Conservation (phyloP, 2,113 vertebrate species). For the Myotis davidii region DNA sequence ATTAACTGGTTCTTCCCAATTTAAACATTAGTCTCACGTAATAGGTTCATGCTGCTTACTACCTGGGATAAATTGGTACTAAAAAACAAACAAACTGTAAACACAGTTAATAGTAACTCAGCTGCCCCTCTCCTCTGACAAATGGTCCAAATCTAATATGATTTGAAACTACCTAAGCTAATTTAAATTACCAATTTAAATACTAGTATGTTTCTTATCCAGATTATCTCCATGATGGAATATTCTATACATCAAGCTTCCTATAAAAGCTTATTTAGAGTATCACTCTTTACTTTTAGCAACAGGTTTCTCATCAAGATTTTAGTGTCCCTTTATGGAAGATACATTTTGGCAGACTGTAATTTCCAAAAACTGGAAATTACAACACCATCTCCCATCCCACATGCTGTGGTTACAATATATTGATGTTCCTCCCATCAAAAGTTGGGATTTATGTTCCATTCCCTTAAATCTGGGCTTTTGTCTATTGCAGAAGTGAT, state of each 20-base stretch:
- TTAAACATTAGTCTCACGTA: constrained; percentile 63
- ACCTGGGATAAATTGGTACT: neutral
- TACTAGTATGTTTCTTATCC: neutral
- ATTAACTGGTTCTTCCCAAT: constrained; percentile 36
- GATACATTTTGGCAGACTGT: neutral
- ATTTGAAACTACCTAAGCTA: neutral
- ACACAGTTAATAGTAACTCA: neutral
- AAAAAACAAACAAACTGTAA: neutral
- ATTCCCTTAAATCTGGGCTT: neutral
- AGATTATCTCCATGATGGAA: neutral
- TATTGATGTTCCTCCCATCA: neutral
- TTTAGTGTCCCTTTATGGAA: neutral
- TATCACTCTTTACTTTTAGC: neutral
- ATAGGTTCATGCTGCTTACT: constrained; percentile 3
- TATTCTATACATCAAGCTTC: neutral
- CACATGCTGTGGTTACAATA: neutral
- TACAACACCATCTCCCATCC: too few relatives aligned
- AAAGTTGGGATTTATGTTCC: neutral
- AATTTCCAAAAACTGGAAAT: neutral
- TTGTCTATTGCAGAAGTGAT: neutral
- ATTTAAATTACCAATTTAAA: neutral
- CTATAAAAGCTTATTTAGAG: neutral
- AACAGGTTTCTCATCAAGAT: neutral
- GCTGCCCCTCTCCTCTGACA: neutral
- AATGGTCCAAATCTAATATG: neutral